Evolutionary conservation across 2,888 invertebrate species (phyloP), one percentile per base, ranked within the genome.

Genomic region (Drosophila kokeensis): DNA sequence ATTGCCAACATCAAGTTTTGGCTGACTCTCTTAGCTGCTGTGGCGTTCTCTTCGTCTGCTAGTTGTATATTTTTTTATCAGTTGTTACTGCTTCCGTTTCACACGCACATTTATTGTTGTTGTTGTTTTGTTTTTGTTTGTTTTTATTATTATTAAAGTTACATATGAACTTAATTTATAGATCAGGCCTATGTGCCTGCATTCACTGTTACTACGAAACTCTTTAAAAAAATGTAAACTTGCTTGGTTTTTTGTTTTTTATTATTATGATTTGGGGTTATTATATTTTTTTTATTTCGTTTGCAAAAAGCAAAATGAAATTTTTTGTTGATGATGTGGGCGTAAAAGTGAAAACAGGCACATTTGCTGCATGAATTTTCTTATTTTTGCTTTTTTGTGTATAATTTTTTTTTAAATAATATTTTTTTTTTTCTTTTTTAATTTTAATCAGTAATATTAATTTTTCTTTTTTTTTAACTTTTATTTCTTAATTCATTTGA

Each of bases 391-490:
- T 61, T 71, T 73, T 62, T 76, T 87, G 79, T 81, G 76, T 75
- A 76, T 88, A 83, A 63, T 76, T 86, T 86, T 89, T 55, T 45
- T 45, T 45, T 45, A 66, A 76, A 78, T 78, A 76, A 81, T 88
- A 64, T 71, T 71, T 69, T 72, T 75, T 71, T 78, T 63, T 69
- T 64, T 74, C 65, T 68, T 81, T 63, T 83, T 75, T 75, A 85
- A 85, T 87, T 89, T 87, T 84, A 89, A 87, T 84, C 84, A 84
- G 89, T 85, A 89, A 87, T 85, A 87, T 89, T 85, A 85, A 87
- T 72, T 76, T 74, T 84, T 69, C 38, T 79, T 59, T 72, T 55
- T 73, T 73, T 65, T 69, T 69, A 52, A 62, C 65, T 63, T 80
- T 53, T 62, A 50, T 66, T 81, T 63, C 73, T 85, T 70, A 68